Base-by-base conservation (phyloP, 2,113 vertebrate genomes). In the Hassar affinis region DNA sequence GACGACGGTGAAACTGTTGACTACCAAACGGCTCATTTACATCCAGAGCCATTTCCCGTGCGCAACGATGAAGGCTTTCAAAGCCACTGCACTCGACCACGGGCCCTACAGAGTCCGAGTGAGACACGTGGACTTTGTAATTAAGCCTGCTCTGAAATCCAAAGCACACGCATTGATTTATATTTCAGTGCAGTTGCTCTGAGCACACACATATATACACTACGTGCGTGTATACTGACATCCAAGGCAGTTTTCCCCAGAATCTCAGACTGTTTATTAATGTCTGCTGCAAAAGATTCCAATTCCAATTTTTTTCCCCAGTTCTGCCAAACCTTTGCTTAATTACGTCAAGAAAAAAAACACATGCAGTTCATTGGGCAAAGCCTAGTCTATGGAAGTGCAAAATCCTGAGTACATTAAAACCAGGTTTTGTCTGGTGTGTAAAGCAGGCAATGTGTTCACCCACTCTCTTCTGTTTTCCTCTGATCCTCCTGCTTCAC, bases 11-110 rank as follows among this genome's bases (percentile, higher is more conserved):
- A 85, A 88, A 85, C 84, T 78, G 79, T 84, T 81, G 90, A 88
- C 86, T 90, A 87, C 84, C 84, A 87, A 91, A 88, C 75, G 85
- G 79, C 81, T 88, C 85, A 83, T 88, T 90, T 89, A 84, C 80
- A 80, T 90, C 86, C 51, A 81, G 62, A 87, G 76, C 68, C 87
- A 90, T 91, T 89, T 91, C 87, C 90, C 87, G 61, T 83, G 64
- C 6, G 6, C 64, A 1, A 9, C 88, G 90, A 89, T 76, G 84
- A 86, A 85, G 33, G 57, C 85, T 88, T 88, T 86, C 78, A 85
- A 85, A 80, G 72, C 57, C 75, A 38, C 78, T 33, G 49, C 6
- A 62, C 68, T 38, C 11, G 20, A 15, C 20, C 75, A 27, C 4
- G 42, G 35, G 42, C 66, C 14, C 30, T 17, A 25, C 20, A 47